Evolutionary conservation across 2,888 invertebrate species (phyloP).

Genomic region (Dasysyrphus tricinctus): DNA sequence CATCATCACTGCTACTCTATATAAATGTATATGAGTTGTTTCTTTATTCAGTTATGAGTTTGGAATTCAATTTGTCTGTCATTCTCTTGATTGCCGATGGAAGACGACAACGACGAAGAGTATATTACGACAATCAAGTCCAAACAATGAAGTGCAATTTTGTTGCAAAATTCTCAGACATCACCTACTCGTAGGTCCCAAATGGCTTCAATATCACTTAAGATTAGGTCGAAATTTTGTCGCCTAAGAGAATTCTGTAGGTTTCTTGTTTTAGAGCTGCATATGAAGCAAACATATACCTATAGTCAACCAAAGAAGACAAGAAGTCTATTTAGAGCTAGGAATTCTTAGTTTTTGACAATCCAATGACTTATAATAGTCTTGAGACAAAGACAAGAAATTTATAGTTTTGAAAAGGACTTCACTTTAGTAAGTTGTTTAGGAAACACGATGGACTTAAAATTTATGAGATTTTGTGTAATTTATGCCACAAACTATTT

Average conservation of each 20-base stretch:
- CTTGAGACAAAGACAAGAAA: neutral
- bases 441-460: neutral
- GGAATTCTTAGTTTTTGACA: neutral
- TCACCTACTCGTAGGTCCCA: slow-evolving; percentile 17
- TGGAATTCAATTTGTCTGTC: slow-evolving; percentile 19
- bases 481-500: too few relatives aligned
- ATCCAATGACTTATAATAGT: neutral
- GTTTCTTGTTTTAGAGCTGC: neutral
- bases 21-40: neutral
- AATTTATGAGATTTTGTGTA: neutral
- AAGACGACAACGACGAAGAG: neutral
- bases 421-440: neutral
- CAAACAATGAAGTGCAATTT: slow-evolving; percentile 27
- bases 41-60: slow-evolving; percentile 26
- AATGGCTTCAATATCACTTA: slow-evolving; percentile 31
- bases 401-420: neutral
- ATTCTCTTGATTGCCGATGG: neutral
- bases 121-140: neutral
- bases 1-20: neutral
- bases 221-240: slow-evolving; percentile 21
- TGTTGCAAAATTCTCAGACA: slow-evolving; percentile 34
- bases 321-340: neutral
- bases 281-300: too few relatives aligned
- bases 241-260: neutral
- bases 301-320: neutral